These are phyloP conservation scores for Heliocidaris tuberculata DNA, from an alignment of 35 echinoderm and acorn worm species.

Conservation along the genomic window DNA sequence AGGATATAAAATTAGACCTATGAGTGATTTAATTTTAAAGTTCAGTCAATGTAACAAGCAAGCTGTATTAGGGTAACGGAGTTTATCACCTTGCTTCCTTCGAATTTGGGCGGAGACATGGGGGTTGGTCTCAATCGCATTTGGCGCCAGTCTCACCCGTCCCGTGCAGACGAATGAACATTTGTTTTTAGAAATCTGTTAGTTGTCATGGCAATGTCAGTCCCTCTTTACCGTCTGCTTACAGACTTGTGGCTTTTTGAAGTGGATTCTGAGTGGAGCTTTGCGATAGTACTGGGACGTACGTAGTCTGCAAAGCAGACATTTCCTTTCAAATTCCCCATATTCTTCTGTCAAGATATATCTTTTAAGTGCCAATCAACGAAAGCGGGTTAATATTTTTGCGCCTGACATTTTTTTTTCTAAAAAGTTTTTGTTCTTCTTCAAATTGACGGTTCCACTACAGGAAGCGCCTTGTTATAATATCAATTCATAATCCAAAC, in stretches of 20 bases:
- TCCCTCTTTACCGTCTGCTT: neutral
- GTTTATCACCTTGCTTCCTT: neutral
- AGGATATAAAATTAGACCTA: too few species aligned
- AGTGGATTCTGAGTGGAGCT: neutral
- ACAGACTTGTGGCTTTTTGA: neutral
- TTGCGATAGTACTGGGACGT: too few species aligned
- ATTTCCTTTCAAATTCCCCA: too few species aligned
- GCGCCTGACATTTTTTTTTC: too few species aligned
- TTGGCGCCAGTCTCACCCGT: neutral
- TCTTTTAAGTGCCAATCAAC: too few species aligned
- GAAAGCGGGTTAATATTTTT: too few species aligned
- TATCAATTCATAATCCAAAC: too few species aligned
- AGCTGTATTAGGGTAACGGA: neutral
- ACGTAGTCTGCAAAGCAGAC: neutral
- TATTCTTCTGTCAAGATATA: too few species aligned
- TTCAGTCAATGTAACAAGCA: neutral
- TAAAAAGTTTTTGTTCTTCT: too few species aligned
- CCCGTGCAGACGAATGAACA: conserved; percentile 14
- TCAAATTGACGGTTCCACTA: too few species aligned
- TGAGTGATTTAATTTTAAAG: too few species aligned
- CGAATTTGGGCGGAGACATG: neutral
- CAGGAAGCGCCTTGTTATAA: too few species aligned
- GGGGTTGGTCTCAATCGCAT: neutral
- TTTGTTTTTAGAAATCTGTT: conserved; percentile 16
- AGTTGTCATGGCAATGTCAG: conserved; percentile 15